Base-by-base conservation (phyloP, 2,113 vertebrate genomes). In the Manacus vitellinus region DNA sequence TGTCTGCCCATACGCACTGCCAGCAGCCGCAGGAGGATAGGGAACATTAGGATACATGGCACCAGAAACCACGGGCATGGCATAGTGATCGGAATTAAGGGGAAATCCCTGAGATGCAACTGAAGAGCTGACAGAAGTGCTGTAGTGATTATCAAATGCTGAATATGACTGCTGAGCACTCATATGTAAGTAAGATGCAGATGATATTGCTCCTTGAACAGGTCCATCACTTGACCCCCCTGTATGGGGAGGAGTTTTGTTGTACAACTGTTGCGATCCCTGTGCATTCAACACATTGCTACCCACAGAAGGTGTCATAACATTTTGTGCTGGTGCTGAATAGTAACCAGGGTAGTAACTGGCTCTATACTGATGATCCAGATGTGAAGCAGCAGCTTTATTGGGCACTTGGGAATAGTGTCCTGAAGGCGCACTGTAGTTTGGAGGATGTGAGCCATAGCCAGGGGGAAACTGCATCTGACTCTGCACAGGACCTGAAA, bases 401-500 rank as follows among this genome's bases (percentile, higher is more conserved):
- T 41, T 98, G 94, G 99, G 96, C 88, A 97, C 98, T 97, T 98
- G 97, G 85, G 97, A 90, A 81, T 98, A 97, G 85, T 98, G 97
- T 97, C 97, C 98, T 72, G 98, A 98, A 95, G 98, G 93, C 20
- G 80, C 82, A 77, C 94, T 83, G 85, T 98, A 98, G 97, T 94
- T 98, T 72, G 98, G 98, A 79, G 97, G 98, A 97, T 98, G 97
- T 4, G 96, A 94, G 96, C 97, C 97, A 87, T 98, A 99, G 91
- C 98, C 98, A 52, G 98, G 37, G 10, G 98, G 85, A 49, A 98
- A 97, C 74, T 98, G 98, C 97, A 98, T 95, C 80, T 96, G 98
- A 90, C 80, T 97, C 94, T 98, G 99, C 82, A 98, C 97, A 79
- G 99, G 98, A 97, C 99, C 99, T 99, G 95, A 71, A 96, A 97